Base-by-base conservation (phyloP, 2,797 vertebrate species). In the Anguilla megastoma region DNA sequence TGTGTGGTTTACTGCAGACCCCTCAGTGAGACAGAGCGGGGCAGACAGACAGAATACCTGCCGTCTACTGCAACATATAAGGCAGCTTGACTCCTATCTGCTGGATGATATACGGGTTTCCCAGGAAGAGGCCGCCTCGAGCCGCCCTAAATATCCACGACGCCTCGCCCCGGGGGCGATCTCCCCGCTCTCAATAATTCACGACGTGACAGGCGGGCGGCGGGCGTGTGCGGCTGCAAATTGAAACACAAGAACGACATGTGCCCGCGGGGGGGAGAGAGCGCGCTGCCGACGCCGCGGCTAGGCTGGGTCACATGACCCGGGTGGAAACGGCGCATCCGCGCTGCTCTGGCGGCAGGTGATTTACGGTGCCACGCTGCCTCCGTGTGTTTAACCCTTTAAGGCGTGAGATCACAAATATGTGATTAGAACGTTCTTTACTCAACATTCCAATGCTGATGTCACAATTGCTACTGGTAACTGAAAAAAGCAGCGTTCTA, bases 241-340 rank as follows among this genome's bases (percentile, higher is more conserved):
- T 76, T 86, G 87, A 90, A 89, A 90, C n/a, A 80, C 36, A 87
- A 88, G 85, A 76, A 50, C 85, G 54, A 69, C 87, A 85, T 24
- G 58, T 85, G 85, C 86, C 84, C 58, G 82, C 12, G 36, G 66
- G 74, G 27, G 54, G 1, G 1, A 4, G 58, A 9, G 63, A 82
- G 60, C 71, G 85, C 30, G 30, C 5, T 69, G 41, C 63, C 6
- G 60, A 54, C n/a, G 33, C 60, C 30, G 18, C 24, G 14, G 60
- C 76, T 9, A 41, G 33, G 74, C 63, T 30, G 33, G 52, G 58
- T 86, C n/a, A 58, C 63, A 48, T 89, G 36, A 74, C 71, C 69
- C 16, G 30, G 52, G 16, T 79, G 60, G 54, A 45, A 87, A 60
- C 33, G 48, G 36, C 45, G n/a, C 56, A 16, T n/a, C 60, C 16